Percentiles rank a stretch among this genome's conserved stretches.
These are phyloP conservation scores for Brachionus asplanchnoidis DNA, from an alignment of 1,140 invertebrate species.

Conservation along the genomic window DNA sequence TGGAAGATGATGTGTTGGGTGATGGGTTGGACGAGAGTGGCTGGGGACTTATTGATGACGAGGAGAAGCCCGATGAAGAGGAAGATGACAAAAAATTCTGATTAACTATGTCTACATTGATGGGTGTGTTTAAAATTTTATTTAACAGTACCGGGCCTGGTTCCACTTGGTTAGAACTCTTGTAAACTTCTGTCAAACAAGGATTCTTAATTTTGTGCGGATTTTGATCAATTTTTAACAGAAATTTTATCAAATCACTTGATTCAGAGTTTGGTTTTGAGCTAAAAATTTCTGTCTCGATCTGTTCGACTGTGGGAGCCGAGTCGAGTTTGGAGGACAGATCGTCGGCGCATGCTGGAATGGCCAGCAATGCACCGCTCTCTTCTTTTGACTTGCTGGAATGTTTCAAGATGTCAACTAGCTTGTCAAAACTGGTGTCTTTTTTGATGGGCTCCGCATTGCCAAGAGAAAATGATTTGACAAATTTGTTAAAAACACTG, in stretches of 20 bases:
- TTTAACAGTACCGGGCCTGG: background rate
- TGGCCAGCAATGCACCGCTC: background rate
- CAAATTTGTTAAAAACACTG: slow-evolving; percentile 19
- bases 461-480: background rate
- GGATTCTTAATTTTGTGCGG: background rate
- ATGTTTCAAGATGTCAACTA: slow-evolving; percentile 4
- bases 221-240: slow-evolving; percentile 29
- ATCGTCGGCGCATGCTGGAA: background rate
- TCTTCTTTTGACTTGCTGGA: background rate
- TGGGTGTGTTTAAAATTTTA: background rate
- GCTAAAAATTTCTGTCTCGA: background rate
- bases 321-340: background rate
- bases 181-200: background rate
- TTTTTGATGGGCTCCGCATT: background rate
- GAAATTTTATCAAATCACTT: slow-evolving; percentile 8
- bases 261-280: background rate
- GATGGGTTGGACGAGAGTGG: background rate
- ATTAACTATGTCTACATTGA: slow-evolving; percentile 6
- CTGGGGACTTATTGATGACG: background rate
- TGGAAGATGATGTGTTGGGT: background rate
- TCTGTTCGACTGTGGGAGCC: slow-evolving; percentile 5
- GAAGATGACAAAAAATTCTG: background rate
- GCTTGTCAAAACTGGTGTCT: background rate
- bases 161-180: background rate
- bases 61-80: slow-evolving; percentile 4